Evolutionary conservation across 2,113 vertebrate species (phyloP).

Genomic region (Phaetusa simplex): DNA sequence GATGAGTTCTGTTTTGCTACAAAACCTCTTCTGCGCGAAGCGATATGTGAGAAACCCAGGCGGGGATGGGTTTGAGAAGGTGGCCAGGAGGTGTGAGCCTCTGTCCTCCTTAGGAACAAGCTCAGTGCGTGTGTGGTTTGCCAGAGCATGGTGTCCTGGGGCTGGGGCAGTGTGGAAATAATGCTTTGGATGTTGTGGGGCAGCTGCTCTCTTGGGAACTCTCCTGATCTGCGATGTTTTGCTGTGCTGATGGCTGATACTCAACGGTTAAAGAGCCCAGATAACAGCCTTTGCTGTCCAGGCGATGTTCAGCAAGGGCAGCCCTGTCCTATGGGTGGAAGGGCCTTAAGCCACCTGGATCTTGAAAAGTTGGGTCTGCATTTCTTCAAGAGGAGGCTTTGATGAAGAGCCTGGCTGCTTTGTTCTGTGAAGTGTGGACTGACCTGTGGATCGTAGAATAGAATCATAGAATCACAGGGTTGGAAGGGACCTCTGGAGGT

Average conservation of each 20-base stretch:
- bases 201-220: neutral
- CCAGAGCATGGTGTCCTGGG: neutral
- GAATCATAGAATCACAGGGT: too few species aligned
- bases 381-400: neutral
- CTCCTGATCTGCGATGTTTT: neutral
- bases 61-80: neutral
- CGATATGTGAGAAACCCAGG: rapidly evolving
- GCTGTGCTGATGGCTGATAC: neutral
- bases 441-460: neutral
- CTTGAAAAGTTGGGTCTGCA: neutral
- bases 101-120: neutral
- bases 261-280: neutral
- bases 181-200: neutral
- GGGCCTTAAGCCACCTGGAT: neutral
- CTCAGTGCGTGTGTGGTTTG: neutral
- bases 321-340: neutral
- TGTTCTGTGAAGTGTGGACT: neutral
- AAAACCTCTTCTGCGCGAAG: neutral
- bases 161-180: neutral
- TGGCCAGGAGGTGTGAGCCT: neutral
- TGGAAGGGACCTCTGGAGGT: too few species aligned
- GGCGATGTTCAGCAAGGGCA: neutral
- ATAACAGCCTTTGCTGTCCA: neutral
- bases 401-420: neutral
- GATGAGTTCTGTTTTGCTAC: neutral